These are phyloP conservation scores for Amblyornis subalaris DNA, from an alignment of 2,113 vertebrate genomes.

Conservation along the genomic window DNA sequence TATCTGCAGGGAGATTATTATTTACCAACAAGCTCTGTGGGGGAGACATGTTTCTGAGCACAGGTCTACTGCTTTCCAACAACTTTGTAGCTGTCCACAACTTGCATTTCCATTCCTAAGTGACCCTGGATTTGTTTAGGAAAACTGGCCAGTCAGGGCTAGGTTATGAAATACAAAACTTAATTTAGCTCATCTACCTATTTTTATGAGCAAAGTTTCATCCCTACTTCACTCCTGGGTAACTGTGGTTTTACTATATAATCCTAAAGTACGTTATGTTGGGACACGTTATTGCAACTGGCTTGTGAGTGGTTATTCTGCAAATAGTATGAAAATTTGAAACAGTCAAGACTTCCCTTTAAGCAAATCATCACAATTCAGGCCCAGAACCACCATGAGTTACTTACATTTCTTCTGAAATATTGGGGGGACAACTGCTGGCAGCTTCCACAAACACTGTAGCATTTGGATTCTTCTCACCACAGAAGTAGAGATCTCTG, in stretches of 20 bases:
- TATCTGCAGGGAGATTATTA: not conserved
- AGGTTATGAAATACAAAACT: not conserved
- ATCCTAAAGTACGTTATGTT: not conserved
- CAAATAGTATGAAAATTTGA: not conserved
- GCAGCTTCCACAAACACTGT: not conserved
- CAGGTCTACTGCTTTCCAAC: not conserved
- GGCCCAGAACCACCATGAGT: not conserved
- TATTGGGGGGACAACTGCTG: not conserved
- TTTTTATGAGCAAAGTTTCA: not conserved
- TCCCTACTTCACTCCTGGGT: not conserved
- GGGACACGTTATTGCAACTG: not conserved
- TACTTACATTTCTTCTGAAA: slow-evolving; percentile 48
- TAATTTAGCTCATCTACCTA: not conserved
- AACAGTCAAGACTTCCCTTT: not conserved
- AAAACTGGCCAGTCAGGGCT: not conserved
- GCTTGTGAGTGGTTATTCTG: not conserved
- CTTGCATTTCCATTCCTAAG: not conserved
- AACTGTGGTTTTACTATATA: not conserved
- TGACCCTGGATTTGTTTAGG: not conserved
- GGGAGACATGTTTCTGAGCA: not conserved
- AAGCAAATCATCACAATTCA: not conserved
- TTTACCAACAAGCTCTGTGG: not conserved
- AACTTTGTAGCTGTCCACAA: not conserved
- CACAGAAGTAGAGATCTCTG: slow-evolving; percentile 60
- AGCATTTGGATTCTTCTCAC: not conserved